Percentiles rank a stretch among this genome's conserved stretches.
Evolutionary conservation across 2,797 vertebrate genomes (phyloP).

Genomic region (Lerista edwardsae): DNA sequence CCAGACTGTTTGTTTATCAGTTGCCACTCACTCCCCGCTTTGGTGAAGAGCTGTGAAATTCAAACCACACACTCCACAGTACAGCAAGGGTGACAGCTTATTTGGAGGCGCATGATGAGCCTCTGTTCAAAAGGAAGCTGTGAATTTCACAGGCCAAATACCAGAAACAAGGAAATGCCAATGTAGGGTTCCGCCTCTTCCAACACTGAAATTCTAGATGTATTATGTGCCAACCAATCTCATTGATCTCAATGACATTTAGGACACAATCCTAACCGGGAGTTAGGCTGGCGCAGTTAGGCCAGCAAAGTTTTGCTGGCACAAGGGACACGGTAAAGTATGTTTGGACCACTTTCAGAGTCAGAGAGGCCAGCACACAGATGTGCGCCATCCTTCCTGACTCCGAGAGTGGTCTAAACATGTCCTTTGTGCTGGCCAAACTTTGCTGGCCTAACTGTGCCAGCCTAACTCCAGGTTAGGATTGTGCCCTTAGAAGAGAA

Average conservation of each 20-base stretch:
- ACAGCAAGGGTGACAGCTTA: slow-evolving; percentile 73
- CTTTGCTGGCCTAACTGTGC: too few species aligned
- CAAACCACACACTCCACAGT: slow-evolving; percentile 78
- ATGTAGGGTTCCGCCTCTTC: slow-evolving; percentile 61
- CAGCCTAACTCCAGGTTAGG: too few species aligned
- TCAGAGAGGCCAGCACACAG: too few species aligned
- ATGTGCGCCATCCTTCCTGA: too few species aligned
- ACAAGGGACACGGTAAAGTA: too few species aligned
- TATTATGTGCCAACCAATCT: neutral
- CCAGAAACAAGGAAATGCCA: slow-evolving; percentile 57
- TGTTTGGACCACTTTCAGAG: too few species aligned
- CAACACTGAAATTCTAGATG: neutral
- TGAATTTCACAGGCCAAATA: slow-evolving; percentile 80
- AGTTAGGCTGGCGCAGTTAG: too few species aligned
- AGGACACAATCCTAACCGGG: too few species aligned
- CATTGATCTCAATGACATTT: neutral
- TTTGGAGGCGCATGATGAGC: slow-evolving; percentile 78
- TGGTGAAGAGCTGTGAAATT: slow-evolving; percentile 79
- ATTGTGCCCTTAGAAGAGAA: too few species aligned
- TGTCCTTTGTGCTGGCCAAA: too few species aligned
- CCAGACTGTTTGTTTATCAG: slow-evolving; percentile 77
- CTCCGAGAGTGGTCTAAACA: too few species aligned
- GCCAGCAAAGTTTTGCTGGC: too few species aligned
- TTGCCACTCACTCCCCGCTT: slow-evolving; percentile 75
- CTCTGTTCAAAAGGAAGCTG: slow-evolving; percentile 70